phyloP scores from a whole-genome alignment of 2,797 vertebrate species.

The Steatocranus sp. region DNA sequence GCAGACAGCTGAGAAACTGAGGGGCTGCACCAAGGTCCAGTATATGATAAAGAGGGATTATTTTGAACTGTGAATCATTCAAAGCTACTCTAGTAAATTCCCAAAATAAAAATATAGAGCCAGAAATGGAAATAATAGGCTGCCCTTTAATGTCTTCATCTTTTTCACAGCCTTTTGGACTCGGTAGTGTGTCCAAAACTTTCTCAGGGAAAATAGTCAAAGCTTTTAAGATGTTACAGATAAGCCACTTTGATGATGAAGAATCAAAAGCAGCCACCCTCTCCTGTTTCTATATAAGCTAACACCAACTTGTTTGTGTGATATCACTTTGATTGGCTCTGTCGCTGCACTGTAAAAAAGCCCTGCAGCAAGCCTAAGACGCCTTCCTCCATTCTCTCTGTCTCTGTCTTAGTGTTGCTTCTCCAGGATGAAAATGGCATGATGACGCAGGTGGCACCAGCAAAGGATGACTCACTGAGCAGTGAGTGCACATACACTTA shows the following conservation, averaged over 20 bases:
- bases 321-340: neutral
- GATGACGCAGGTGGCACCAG: conserved; percentile 64
- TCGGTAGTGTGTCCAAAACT: neutral
- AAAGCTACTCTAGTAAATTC: neutral
- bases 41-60: neutral
- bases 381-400: conserved; percentile 1
- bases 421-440: conserved; percentile 37
- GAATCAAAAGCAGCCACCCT: neutral
- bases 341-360: neutral
- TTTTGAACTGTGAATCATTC: neutral
- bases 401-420: conserved; percentile 23
- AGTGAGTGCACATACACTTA: conserved; percentile 17
- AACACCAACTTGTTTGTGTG: neutral
- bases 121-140: neutral
- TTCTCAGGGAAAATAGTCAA: neutral
- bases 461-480: conserved; percentile 64
- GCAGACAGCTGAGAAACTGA: neutral
- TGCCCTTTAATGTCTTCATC: neutral
- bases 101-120: neutral
- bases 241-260: neutral
- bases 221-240: neutral
- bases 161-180: neutral
- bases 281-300: neutral
- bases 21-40: neutral
- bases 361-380: conserved; percentile 14